These are phyloP conservation scores for Osmoderma eremita DNA, from an alignment of 2,888 invertebrate genomes.

Conservation along the genomic window DNA sequence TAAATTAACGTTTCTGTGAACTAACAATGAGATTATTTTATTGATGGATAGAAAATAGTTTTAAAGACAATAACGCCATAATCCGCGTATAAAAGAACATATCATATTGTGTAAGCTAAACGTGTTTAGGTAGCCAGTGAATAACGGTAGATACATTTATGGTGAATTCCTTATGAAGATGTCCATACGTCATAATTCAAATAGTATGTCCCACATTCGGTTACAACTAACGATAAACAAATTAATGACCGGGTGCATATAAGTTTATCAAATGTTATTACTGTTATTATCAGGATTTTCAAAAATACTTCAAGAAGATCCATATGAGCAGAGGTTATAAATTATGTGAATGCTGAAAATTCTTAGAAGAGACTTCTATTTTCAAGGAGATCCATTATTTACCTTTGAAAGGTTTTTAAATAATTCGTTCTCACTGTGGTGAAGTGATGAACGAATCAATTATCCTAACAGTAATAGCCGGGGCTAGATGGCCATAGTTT, in stretches of 20 bases:
- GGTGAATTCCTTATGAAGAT: constrained; percentile 7
- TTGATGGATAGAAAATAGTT: no score
- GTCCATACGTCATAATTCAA: constrained; percentile 14
- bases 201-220: background rate
- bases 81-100: background rate
- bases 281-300: constrained; percentile 7
- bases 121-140: background rate
- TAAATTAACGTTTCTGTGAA: no score
- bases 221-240: constrained; percentile 6
- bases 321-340: no score
- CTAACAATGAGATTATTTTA: no score
- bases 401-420: no score
- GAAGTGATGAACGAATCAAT: no score
- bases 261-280: constrained; percentile 11
- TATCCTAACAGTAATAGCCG: no score
- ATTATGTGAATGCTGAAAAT: no score
- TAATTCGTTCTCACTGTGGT: no score
- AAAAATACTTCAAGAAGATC: background rate
- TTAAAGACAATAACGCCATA: background rate
- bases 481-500: no score
- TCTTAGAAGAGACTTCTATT: no score
- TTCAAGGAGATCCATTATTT: no score
- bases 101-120: background rate
- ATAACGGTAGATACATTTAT: background rate
- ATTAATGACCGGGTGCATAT: background rate